Evolutionary conservation across 2,797 vertebrate genomes (phyloP).

Genomic region (Cryptoprocta ferox): DNA sequence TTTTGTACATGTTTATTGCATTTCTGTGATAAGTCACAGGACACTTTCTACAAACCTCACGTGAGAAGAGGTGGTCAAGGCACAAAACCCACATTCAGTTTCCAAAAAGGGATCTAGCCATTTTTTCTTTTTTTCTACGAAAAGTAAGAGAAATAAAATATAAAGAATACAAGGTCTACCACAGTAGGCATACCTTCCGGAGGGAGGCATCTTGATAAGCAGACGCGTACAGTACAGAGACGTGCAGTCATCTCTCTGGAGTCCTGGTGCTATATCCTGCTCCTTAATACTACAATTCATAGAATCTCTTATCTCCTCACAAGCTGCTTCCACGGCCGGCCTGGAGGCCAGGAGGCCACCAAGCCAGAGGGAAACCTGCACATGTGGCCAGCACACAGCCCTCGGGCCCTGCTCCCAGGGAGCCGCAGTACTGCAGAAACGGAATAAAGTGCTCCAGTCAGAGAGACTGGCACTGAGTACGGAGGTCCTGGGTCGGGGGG

Average conservation of each 20-base stretch:
- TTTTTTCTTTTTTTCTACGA: background rate
- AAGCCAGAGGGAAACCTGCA: conserved; percentile 46
- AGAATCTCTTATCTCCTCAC: conserved; percentile 53
- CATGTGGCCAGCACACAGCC: background rate
- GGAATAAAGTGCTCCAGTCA: conserved; percentile 75
- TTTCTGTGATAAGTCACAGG: conserved; percentile 68
- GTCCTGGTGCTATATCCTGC: conserved; percentile 38
- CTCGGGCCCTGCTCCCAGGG: background rate
- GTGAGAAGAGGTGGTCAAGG: conserved; percentile 77
- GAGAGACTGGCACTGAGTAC: conserved; percentile 51
- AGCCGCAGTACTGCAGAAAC: background rate
- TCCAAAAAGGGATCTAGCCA: conserved; percentile 57
- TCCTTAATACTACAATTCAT: conserved; percentile 69
- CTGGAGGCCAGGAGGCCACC: background rate
- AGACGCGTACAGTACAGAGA: conserved; percentile 70
- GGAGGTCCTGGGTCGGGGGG: background rate
- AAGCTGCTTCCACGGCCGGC: conserved; percentile 47
- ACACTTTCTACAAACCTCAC: conserved; percentile 68
- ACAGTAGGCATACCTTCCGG: background rate
- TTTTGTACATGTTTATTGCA: conserved; percentile 65
- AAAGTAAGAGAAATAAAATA: background rate
- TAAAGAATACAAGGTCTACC: conserved; percentile 41
- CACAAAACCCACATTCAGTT: conserved; percentile 77
- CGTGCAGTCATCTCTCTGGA: conserved; percentile 37
- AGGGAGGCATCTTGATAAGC: conserved; percentile 61